Base-by-base conservation (phyloP, 2,113 vertebrate genomes). In the Archilochus colubris region DNA sequence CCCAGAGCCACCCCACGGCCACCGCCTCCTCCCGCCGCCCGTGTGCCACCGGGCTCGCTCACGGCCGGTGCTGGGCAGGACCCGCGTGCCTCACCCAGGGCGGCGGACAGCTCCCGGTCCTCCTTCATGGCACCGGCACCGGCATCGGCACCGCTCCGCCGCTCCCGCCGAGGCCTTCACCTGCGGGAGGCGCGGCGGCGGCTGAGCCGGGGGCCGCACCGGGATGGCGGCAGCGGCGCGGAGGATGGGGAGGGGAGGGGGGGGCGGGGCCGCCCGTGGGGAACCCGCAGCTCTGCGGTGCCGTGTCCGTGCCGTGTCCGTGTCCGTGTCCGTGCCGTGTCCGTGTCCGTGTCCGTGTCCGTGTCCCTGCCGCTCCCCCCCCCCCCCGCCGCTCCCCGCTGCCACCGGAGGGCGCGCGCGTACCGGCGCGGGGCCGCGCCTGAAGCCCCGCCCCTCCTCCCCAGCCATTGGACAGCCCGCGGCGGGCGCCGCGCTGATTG, bases 51-150 rank as follows among this genome's bases (percentile, higher is more conserved):
- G 14, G 66, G 31, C 18, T 50, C 23, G 10, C 61, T 38, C 8
- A 0, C 1, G 9, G 57, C 44, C 46, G 40, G 36, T 11, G 9
- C 48, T 36, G 33, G 30, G 50, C 78, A 3, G 50, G 36, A 22
- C 58, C 57, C n/a, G 6, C 13, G 12, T 10, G 72, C 82, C 93
- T 95, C 89, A 96, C 93, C 93, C 66, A 67, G 19, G 4, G 69
- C 46, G 14, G 28, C 36, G 27, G 79, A 46, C 66, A 27, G 64
- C 51, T 89, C 74, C 0, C 21, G 30, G 40, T 93, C 89, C 86
- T 96, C 95, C 91, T 95, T 92, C 95, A 95, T 93, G 86, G 74
- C 82, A 72, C 79, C 70, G 38, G 12, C 69, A 14, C 63, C 74
- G 27, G 12, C 69, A 14, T 58, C 74, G 27, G 21, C 38, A 17